Evolutionary conservation across 2,888 invertebrate species (phyloP).

Genomic region (Lithophane semibrunnea): DNA sequence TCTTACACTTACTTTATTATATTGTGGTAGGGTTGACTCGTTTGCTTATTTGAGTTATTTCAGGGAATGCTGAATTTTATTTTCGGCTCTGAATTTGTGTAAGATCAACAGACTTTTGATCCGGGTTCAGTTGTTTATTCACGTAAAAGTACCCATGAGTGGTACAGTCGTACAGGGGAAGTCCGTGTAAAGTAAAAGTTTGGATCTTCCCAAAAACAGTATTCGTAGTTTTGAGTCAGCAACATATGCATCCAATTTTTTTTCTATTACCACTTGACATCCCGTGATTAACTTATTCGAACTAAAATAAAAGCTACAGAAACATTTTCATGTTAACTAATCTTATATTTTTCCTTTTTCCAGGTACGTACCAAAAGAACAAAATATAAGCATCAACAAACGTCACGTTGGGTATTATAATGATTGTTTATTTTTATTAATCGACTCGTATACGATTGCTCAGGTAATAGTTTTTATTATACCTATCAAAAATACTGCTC

Average conservation of each 20-base stretch:
- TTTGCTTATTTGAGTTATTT: neutral
- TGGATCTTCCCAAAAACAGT: neutral
- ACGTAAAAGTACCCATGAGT: neutral
- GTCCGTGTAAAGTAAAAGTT: neutral
- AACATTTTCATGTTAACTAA: slow-evolving; percentile 1
- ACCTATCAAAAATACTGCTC: slow-evolving; percentile 25
- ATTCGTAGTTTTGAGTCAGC: neutral
- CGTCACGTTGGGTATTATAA: slow-evolving; percentile 22
- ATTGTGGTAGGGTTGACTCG: neutral
- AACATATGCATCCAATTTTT: neutral
- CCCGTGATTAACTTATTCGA: neutral
- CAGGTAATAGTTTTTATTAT: slow-evolving; percentile 28
- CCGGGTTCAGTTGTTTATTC: neutral
- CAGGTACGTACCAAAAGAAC: slow-evolving; percentile 40
- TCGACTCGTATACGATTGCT: neutral
- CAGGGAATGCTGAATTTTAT: neutral
- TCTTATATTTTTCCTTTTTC: slow-evolving; percentile 15
- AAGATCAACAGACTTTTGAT: neutral
- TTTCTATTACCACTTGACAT: neutral
- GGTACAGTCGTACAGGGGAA: neutral
- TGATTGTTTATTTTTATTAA: slow-evolving; percentile 29
- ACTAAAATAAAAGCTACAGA: neutral
- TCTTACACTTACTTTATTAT: neutral
- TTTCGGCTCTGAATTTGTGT: neutral
- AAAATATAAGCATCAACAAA: slow-evolving; percentile 9